Evolutionary conservation across 2,113 vertebrate genomes (phyloP), one percentile per base, ranked within the genome.

Genomic region (Coregonus clupeaformis): DNA sequence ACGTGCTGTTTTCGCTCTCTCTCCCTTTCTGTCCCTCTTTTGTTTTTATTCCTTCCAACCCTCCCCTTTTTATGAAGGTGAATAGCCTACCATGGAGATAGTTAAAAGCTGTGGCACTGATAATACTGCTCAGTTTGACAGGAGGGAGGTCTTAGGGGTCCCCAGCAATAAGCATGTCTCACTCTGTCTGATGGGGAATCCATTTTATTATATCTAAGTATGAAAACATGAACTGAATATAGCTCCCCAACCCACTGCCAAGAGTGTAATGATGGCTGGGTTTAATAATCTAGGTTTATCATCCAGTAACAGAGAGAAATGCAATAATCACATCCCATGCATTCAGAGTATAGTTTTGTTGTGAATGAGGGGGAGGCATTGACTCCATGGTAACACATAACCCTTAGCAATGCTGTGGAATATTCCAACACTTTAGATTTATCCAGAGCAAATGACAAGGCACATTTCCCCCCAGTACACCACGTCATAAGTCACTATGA

Each of bases 401-500:
- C 75, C 77, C 80, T 45, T 66, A 67, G 76, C 83, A 84, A 86
- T 69, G 80, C 75, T 77, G 65, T 64, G 32, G 78, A 57, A 55
- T 76, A 72, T 86, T 82, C 62, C 71, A 77, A 67, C 78, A 71
- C 76, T 81, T 78, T 78, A 82, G 45, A 84, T 82, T 83, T 85
- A 65, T 20, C 36, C 45, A 1, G 32, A 69, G 82, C 52, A 72
- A 83, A 86, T 75, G 80, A 76, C 57, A 69, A 80, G 77, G 70
- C 79, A 76, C 11, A 66, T 74, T 80, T 82, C 83, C 82, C 62
- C 66, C 32, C 74, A 16, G 81, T 68, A 64, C 57, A 74, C 60
- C 76, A 81, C 72, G 24, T 83, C 82, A 80, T 79, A 84, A 84
- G 85, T 86, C 84, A 86, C 77, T 79, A 57, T 71, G 71, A 87